Percentiles rank a stretch among this genome's conserved stretches.
Evolutionary conservation across 2,113 vertebrate genomes (phyloP).

Genomic region (Macrotus californicus): DNA sequence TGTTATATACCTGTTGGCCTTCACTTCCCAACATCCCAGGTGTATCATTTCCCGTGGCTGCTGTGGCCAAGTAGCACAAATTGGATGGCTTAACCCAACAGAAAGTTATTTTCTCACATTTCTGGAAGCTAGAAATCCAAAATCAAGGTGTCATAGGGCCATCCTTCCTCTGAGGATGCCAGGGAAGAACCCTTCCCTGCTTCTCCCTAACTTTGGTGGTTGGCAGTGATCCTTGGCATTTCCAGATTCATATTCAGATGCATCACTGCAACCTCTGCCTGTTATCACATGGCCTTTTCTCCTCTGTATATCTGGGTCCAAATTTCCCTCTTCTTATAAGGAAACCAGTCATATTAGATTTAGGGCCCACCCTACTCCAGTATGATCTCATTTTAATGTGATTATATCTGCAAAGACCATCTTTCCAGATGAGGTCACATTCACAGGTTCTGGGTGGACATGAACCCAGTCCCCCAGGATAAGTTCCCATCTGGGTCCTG

Average conservation of each 20-base stretch:
- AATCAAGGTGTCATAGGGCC: not conserved
- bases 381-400: not conserved
- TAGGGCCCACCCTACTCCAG: not conserved
- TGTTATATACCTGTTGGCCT: not conserved
- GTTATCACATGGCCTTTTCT: not conserved
- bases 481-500: not conserved
- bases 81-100: not conserved
- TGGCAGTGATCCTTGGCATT: not conserved
- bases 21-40: not conserved
- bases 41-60: not conserved
- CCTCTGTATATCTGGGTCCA: not conserved
- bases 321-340: not conserved
- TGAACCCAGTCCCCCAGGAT: not conserved
- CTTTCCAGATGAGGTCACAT: not conserved
- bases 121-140: not conserved
- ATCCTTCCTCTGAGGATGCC: not conserved
- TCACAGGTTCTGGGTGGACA: not conserved
- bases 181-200: not conserved
- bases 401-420: not conserved
- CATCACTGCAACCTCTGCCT: not conserved
- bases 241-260: not conserved
- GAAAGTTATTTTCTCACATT: not conserved
- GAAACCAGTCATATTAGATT: not conserved
- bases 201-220: not conserved
- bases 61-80: not conserved